Evolutionary conservation across 1,140 invertebrate species (phyloP).

Genomic region (Battus philenor): DNA sequence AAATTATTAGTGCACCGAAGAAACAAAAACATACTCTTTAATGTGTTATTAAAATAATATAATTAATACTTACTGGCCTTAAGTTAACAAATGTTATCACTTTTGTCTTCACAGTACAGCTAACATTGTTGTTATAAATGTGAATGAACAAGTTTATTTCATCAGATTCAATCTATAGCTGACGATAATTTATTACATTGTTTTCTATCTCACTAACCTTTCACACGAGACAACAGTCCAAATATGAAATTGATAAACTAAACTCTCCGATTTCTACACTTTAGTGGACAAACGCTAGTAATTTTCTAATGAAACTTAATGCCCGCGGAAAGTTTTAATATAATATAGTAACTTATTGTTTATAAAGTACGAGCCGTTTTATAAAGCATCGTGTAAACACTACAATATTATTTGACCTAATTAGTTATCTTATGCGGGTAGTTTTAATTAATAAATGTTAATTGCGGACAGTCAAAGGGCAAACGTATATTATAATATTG

Average conservation of each 20-base stretch:
- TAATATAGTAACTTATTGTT: neutral
- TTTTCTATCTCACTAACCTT: conserved; percentile 41
- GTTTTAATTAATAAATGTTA: conserved; percentile 10
- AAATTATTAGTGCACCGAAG: too few relatives aligned
- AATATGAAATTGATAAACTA: conserved; percentile 3
- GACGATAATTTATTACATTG: conserved; percentile 23
- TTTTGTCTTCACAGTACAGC: too few relatives aligned
- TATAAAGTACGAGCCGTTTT: neutral
- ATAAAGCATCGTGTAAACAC: neutral
- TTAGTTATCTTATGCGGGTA: conserved; percentile 22
- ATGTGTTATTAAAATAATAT: too few relatives aligned
- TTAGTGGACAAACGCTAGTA: too few relatives aligned
- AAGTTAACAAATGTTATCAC: too few relatives aligned
- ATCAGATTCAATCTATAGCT: conserved; percentile 10
- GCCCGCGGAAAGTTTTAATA: neutral
- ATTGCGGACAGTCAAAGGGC: conserved; percentile 22
- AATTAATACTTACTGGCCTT: too few relatives aligned
- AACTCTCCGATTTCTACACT: neutral
- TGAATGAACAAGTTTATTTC: conserved; percentile 5
- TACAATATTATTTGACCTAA: conserved; percentile 18
- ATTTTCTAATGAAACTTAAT: too few relatives aligned
- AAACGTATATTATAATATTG: conserved; percentile 8
- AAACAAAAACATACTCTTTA: too few relatives aligned
- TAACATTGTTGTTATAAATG: neutral
- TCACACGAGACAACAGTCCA: conserved; percentile 21